phyloP scores from a whole-genome alignment of 2,113 vertebrate species.

The Nannobrachium achirus region DNA sequence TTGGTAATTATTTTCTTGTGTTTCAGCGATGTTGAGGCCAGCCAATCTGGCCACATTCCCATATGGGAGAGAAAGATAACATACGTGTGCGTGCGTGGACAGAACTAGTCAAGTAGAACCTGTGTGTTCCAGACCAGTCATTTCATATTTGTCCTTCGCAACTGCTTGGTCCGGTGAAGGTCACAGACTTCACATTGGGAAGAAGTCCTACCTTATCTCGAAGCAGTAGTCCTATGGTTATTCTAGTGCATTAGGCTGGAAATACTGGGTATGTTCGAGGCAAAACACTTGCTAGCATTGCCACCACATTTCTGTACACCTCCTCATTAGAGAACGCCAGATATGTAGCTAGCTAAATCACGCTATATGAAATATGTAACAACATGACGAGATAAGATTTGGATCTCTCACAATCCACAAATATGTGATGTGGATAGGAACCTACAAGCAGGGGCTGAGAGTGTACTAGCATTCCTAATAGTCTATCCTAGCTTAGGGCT shows the following conservation, averaged over 20 bases:
- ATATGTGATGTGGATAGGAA: not conserved
- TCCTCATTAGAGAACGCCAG: not conserved
- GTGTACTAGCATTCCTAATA: not conserved
- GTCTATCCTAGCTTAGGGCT: not conserved
- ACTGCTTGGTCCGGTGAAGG: slow-evolving; percentile 43
- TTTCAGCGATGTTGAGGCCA: not conserved
- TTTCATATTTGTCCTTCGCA: slow-evolving; percentile 31
- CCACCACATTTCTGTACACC: no score
- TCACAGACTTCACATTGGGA: not conserved
- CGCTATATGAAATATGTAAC: slow-evolving; percentile 14
- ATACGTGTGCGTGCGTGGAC: slow-evolving; percentile 13
- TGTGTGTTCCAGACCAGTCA: slow-evolving; percentile 8
- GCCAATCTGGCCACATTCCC: slow-evolving; percentile 6
- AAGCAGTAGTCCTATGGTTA: slow-evolving; percentile 17
- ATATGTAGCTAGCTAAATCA: not conserved
- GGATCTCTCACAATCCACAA: not conserved
- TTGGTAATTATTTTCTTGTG: not conserved
- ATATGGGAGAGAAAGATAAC: not conserved
- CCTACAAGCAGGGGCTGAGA: not conserved
- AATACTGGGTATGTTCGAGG: no score
- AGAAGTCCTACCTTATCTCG: slow-evolving; percentile 6
- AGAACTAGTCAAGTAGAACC: slow-evolving; percentile 19
- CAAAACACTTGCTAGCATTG: no score
- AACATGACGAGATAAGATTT: not conserved
- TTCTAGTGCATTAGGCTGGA: not conserved